phyloP scores from a whole-genome alignment of 2,113 vertebrate species.

The Astur gentilis region DNA sequence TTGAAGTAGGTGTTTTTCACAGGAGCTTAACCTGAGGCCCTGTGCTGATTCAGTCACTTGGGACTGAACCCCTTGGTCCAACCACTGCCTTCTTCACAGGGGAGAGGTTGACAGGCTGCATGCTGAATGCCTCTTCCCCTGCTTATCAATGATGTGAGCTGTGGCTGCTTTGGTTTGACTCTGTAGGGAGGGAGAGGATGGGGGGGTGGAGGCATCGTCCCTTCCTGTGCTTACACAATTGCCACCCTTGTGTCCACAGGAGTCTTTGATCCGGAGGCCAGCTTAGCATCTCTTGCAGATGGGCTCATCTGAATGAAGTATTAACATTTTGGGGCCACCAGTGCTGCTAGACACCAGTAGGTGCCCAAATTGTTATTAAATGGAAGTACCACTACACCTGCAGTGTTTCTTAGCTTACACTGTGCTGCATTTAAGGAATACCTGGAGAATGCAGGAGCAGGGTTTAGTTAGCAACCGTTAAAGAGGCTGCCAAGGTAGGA shows the following conservation, averaged over 20 bases:
- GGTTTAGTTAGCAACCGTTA: neutral
- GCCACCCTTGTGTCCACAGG: neutral
- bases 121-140: neutral
- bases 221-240: neutral
- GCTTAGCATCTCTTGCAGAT: neutral
- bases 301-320: neutral
- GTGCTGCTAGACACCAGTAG: neutral
- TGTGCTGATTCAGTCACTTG: neutral
- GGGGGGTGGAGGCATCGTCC: neutral
- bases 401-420: neutral
- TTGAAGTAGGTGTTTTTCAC: neutral
- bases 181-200: neutral
- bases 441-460: neutral
- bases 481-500: neutral
- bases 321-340: neutral
- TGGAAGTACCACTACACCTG: neutral
- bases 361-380: neutral
- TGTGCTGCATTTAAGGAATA: neutral
- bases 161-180: neutral
- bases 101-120: neutral
- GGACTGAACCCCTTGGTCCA: neutral
- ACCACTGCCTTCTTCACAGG: neutral
- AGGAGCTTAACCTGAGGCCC: neutral
- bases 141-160: rapidly evolving
- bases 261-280: neutral